Conservation (phyloP, 2,113 vertebrate species). For the Odobenus rosmarus region DNA sequence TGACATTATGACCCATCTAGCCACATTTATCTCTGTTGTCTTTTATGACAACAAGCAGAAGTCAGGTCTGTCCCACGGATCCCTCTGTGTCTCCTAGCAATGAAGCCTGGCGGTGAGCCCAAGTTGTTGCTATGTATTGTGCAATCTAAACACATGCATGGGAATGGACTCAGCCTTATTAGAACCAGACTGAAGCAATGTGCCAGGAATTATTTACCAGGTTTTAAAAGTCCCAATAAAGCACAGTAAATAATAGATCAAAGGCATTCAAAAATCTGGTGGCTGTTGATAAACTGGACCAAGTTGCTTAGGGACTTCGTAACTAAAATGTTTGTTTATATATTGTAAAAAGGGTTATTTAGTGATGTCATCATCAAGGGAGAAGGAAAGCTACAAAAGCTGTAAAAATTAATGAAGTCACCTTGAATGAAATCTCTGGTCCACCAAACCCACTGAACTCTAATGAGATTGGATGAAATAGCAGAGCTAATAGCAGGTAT, state of each 20-base stretch:
- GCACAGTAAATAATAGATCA: neutral
- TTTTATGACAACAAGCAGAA: neutral
- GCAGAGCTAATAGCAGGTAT: neutral
- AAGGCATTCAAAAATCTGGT: neutral
- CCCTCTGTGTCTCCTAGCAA: neutral
- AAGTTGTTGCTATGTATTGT: neutral
- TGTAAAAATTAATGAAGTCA: constrained; percentile 31
- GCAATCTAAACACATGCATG: neutral
- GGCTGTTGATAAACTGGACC: neutral
- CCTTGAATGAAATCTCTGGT: constrained; percentile 23
- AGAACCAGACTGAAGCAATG: constrained; percentile 7
- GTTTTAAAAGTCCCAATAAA: neutral
- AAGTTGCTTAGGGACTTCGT: neutral
- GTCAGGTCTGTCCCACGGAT: neutral
- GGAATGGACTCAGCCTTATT: neutral
- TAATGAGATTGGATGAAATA: neutral
- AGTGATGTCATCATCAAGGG: constrained; percentile 22
- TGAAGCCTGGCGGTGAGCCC: neutral
- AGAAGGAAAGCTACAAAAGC: constrained; percentile 36
- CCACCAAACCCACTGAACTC: neutral
- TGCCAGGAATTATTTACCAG: neutral
- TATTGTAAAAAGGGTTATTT: constrained; percentile 38
- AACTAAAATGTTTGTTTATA: neutral
- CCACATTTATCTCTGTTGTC: neutral
- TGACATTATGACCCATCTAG: neutral